phyloP scores from a whole-genome alignment of 2,113 vertebrate species.

The Sinocyclocheilus grahami region DNA sequence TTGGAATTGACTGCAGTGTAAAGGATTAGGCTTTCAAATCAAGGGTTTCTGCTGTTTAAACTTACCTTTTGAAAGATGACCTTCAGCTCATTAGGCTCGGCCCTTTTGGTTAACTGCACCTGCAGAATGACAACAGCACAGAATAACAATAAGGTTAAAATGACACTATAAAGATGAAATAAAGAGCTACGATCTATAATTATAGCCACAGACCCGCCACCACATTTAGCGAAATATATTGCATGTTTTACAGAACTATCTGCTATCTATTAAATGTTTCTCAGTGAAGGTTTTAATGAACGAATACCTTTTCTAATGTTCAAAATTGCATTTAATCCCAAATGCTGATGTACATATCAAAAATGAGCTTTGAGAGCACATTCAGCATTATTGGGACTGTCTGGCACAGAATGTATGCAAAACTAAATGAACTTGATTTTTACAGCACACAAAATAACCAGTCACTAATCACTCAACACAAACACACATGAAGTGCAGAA shows the following conservation, averaged over 20 bases:
- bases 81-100: slow-evolving; percentile 89
- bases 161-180: slow-evolving; percentile 5
- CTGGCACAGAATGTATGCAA: no score
- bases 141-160: background rate
- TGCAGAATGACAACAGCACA: slow-evolving; percentile 56
- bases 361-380: background rate
- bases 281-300: background rate
- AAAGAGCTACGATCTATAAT: background rate
- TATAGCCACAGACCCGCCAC: background rate
- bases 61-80: slow-evolving; percentile 90
- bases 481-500: background rate
- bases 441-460: background rate
- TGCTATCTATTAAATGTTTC: background rate
- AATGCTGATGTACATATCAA: background rate
- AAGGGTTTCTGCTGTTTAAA: slow-evolving; percentile 48
- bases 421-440: no score
- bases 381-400: background rate
- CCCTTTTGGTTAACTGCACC: slow-evolving; percentile 92
- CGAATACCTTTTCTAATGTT: no score
- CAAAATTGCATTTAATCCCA: background rate
- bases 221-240: background rate
- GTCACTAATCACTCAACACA: background rate
- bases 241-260: background rate
- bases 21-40: background rate
- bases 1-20: background rate